Percentiles rank a stretch among this genome's conserved stretches.
phyloP scores from a whole-genome alignment of 2,888 invertebrate species.

The Calameuta pallipes region DNA sequence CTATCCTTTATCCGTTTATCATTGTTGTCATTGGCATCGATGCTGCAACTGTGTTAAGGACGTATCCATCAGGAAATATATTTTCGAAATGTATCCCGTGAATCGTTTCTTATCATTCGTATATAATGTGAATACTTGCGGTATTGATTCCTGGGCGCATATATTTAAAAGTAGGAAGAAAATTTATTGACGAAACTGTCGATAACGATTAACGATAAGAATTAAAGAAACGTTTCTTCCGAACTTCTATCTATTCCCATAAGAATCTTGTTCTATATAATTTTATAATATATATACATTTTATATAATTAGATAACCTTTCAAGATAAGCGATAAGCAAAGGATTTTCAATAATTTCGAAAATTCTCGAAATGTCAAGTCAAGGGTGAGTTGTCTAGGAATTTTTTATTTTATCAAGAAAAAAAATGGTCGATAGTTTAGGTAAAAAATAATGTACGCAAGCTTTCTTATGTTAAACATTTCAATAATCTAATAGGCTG shows the following conservation, averaged over 20 bases:
- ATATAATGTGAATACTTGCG: not conserved
- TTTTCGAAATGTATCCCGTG: not conserved
- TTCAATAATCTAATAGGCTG: not conserved
- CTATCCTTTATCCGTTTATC: constrained; percentile 9
- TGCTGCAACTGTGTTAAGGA: constrained; percentile 14
- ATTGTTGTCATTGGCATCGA: constrained; percentile 22
- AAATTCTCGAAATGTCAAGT: not conserved
- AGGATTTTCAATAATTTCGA: not conserved
- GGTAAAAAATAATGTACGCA: not conserved
- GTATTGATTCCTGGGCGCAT: not conserved
- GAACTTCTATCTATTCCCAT: not conserved
- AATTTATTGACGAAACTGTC: not conserved
- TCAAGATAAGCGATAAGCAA: not conserved
- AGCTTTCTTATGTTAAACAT: not conserved
- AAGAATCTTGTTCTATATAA: too few relatives aligned
- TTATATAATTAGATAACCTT: not conserved
- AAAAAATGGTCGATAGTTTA: not conserved
- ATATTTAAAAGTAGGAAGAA: not conserved
- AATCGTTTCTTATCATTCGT: not conserved
- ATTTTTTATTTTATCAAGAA: not conserved
- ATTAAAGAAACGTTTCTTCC: too few relatives aligned
- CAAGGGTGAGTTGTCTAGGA: not conserved
- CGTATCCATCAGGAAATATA: not conserved
- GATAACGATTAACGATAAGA: too few relatives aligned
- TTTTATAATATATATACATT: too few relatives aligned